Evolutionary conservation across 2,797 vertebrate genomes (phyloP).

Genomic region (Fratercula arctica): DNA sequence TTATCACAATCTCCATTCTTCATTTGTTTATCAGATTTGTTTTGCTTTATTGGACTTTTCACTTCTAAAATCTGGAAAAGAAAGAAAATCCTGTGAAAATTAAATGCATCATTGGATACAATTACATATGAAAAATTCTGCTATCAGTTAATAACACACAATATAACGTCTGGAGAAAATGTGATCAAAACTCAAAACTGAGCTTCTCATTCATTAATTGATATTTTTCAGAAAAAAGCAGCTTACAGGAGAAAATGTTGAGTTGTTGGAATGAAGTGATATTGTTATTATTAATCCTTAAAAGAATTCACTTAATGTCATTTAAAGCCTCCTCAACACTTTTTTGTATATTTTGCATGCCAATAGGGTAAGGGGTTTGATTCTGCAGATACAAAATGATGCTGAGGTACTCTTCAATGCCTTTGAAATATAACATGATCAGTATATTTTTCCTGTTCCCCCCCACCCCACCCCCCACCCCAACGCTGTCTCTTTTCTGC

Average conservation of each 20-base stretch:
- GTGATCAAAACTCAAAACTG: background rate
- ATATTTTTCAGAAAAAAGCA: background rate
- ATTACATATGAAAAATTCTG: background rate
- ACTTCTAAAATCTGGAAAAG: constrained; percentile 89
- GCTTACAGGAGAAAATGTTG: background rate
- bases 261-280: background rate
- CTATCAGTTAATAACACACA: background rate
- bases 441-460: background rate
- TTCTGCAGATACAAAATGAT: background rate
- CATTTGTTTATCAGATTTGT: constrained; percentile 89
- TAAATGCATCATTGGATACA: background rate
- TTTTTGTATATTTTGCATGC: background rate
- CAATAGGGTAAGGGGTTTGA: background rate
- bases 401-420: background rate
- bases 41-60: constrained; percentile 91
- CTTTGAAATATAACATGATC: background rate
- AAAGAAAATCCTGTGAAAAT: constrained; percentile 47
- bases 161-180: background rate
- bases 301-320: background rate
- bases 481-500: background rate
- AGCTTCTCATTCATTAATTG: background rate
- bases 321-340: background rate
- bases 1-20: constrained; percentile 94
- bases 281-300: background rate
- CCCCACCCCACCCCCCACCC: no score